Evolutionary conservation across 2,888 invertebrate species (phyloP), one percentile per base, ranked within the genome.

Genomic region (Argyra leucocephala): DNA sequence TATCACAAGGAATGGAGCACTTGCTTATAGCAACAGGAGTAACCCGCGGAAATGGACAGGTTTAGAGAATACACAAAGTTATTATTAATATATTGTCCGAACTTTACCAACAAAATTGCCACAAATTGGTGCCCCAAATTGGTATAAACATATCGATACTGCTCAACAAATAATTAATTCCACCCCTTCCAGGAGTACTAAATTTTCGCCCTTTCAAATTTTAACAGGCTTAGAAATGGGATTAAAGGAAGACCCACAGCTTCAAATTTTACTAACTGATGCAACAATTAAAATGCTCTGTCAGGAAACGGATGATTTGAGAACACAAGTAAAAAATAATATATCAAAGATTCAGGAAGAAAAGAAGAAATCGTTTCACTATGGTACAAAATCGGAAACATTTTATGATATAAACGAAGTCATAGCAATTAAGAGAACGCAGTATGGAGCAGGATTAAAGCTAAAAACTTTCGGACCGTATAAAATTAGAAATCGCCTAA

Each of bases 371-470:
- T 64, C 24, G 1, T 68, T 64, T n/a, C 58, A 68, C 22, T 63
- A 26, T 1, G 67, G 61, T 1, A 63, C 67, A 18, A 57, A 57
- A 22, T 3, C 31, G 12, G 66, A 37, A 18, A 26, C 4, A 5
- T 18, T 22, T 6, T 69, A 69, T 63, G n/a, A 61, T 4, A 1
- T 65, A 7, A 66, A 66, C 24, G 68, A 70, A 1, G 10, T 71
- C 22, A 69, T 70, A 0, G 69, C 69, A n/a, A 67, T 70, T 1
- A 67, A 69, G 22, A 62, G 69, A 1, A 70, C 69, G 0, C 70
- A 71, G 31, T 69, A 63, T 57, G 70, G 69, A 6, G 12, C 65
- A 0, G 70, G 64, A 0, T 12, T 69, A 7, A 70, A 70, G 21
- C 15, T 69, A 3, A 57, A 63, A 22, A 60, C 64, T 59, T 61